Conservation (phyloP, 2,888 invertebrate species). For the Tortrix viridana region DNA sequence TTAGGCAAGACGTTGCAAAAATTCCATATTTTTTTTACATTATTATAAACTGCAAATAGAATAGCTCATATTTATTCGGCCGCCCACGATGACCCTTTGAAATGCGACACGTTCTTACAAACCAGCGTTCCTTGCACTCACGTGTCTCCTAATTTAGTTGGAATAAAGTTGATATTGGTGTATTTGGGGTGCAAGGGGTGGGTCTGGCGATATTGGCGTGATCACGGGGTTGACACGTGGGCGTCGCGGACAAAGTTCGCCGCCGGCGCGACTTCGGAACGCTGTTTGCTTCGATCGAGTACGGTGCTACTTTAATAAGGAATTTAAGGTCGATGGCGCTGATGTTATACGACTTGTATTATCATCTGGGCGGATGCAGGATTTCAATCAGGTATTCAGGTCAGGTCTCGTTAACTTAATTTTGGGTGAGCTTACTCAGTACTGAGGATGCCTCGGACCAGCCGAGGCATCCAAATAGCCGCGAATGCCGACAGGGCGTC, state of each 20-base stretch:
- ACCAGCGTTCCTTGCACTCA: background rate
- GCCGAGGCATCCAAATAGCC: no score
- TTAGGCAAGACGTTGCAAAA: background rate
- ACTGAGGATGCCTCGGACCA: no score
- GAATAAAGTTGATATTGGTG: slow-evolving; percentile 9
- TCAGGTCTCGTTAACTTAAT: no score
- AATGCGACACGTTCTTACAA: slow-evolving; percentile 31
- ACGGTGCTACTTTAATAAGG: background rate
- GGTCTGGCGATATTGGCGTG: slow-evolving; percentile 42
- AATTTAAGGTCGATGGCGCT: no score
- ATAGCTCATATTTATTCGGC: slow-evolving; percentile 15
- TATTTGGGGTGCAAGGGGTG: background rate
- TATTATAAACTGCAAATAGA: slow-evolving; percentile 16
- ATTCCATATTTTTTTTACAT: slow-evolving; percentile 6
- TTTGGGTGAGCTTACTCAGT: no score
- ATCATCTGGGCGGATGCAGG: no score
- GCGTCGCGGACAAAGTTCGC: slow-evolving; percentile 38
- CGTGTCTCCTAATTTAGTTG: background rate
- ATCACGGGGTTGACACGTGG: slow-evolving; percentile 44
- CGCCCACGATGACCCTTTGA: slow-evolving; percentile 35
- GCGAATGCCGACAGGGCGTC: no score
- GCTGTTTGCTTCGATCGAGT: background rate
- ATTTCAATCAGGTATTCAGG: no score
- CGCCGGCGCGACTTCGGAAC: slow-evolving; percentile 31
- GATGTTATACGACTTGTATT: no score